Evolutionary conservation across 2,797 vertebrate genomes (phyloP).

Genomic region (Crocodylus rhombifer): DNA sequence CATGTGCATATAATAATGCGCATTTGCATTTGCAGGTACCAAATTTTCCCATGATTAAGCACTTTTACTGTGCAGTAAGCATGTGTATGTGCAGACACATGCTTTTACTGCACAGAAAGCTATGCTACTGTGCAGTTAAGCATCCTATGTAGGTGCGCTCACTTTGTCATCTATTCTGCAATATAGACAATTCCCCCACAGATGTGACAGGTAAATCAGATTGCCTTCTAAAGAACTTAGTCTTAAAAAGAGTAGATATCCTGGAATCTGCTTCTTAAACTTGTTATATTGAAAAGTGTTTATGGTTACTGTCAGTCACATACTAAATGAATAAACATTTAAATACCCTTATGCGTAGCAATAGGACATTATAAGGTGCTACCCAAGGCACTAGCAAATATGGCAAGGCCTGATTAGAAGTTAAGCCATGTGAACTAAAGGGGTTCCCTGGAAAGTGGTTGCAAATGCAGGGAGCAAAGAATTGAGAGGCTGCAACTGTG

Average conservation of each 20-base stretch:
- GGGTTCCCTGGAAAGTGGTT: slow-evolving; percentile 21
- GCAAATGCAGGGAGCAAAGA: slow-evolving; percentile 22
- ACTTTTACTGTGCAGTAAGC: too few relatives aligned
- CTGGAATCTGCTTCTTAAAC: background rate
- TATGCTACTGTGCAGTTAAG: too few relatives aligned
- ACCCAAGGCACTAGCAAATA: background rate
- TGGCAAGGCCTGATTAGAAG: slow-evolving; percentile 5
- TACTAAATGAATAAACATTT: background rate
- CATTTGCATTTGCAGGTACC: too few relatives aligned
- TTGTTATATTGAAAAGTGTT: accelerated
- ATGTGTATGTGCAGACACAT: too few relatives aligned
- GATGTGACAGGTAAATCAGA: background rate
- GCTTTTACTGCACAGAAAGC: too few relatives aligned
- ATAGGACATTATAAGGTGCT: slow-evolving; percentile 32
- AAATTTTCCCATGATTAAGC: too few relatives aligned
- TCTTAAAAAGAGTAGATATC: background rate
- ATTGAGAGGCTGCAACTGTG: background rate
- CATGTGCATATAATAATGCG: too few relatives aligned
- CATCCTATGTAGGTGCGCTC: too few relatives aligned
- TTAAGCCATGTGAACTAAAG: background rate
- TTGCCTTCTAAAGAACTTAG: too few relatives aligned
- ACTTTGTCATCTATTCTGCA: background rate
- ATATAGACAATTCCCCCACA: background rate
- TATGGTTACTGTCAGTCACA: background rate
- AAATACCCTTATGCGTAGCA: slow-evolving; percentile 14